A percentile compares a stretch with the other conserved stretches of the same genome.
Conservation (phyloP, 2,113 vertebrate species). For the Heliornis fulica region DNA sequence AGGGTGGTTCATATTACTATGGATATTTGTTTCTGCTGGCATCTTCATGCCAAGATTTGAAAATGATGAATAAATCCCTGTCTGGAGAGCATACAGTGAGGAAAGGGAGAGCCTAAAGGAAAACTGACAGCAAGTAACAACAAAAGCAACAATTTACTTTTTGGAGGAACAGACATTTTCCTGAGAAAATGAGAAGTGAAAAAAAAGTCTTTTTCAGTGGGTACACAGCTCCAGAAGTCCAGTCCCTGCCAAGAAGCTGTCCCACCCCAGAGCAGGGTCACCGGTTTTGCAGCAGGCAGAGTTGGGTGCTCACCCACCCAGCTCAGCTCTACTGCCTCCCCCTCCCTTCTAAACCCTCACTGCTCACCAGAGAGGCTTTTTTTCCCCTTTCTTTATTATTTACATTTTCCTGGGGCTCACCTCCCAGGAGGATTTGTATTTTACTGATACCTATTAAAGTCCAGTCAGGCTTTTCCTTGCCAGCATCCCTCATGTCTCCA, state of each 20-base stretch:
- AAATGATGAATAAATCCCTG: neutral
- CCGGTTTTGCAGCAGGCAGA: neutral
- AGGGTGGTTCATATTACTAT: neutral
- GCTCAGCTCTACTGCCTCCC: neutral
- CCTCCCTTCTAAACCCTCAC: neutral
- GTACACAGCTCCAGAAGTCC: neutral
- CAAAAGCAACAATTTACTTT: neutral
- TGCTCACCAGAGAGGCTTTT: no score
- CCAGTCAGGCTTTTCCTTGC: neutral
- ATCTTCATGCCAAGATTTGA: neutral
- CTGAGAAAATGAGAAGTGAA: neutral
- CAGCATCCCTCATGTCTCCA: accelerated
- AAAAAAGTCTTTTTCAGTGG: neutral
- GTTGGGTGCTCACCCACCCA: neutral
- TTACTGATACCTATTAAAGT: neutral
- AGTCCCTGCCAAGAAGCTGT: neutral
- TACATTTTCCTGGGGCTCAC: neutral
- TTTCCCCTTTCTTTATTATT: neutral
- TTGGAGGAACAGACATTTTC: neutral
- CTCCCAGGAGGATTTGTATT: neutral
- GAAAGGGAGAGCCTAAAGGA: neutral
- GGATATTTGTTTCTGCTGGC: neutral
- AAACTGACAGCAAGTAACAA: neutral
- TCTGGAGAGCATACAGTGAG: neutral
- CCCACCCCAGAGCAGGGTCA: neutral